A percentile compares a stretch with the other conserved stretches of the same genome.
Conservation (phyloP, 1,140 invertebrate species). For the Drosophila prosaltans region DNA sequence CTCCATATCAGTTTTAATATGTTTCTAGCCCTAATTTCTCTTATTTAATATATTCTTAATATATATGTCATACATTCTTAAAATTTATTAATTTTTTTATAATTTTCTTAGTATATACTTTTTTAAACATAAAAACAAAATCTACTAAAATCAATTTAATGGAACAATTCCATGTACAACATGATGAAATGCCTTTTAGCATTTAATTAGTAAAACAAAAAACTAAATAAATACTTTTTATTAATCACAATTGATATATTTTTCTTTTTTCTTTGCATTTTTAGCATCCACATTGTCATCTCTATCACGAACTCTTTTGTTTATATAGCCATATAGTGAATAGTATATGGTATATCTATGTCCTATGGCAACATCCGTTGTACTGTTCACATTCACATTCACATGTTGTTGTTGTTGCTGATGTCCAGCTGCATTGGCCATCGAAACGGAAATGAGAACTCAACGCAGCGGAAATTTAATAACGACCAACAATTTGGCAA, state of each 20-base stretch:
- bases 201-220: too few species aligned
- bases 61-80: too few species aligned
- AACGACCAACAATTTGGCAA: constrained; percentile 77
- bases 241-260: not conserved
- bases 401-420: constrained; percentile 38
- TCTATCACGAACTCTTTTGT: constrained; percentile 32
- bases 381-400: constrained; percentile 9
- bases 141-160: too few species aligned
- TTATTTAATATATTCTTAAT: too few species aligned
- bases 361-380: constrained; percentile 65
- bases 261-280: not conserved
- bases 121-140: too few species aligned
- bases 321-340: constrained; percentile 21
- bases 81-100: too few species aligned
- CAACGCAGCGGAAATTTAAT: constrained; percentile 80
- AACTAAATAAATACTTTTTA: not conserved
- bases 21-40: too few species aligned
- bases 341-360: constrained; percentile 53
- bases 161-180: too few species aligned
- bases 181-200: too few species aligned
- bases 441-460: constrained; percentile 79
- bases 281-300: not conserved
- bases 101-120: too few species aligned
- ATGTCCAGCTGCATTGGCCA: constrained; percentile 72
- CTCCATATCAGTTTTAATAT: too few species aligned